A percentile compares a stretch with the other conserved stretches of the same genome.
Evolutionary conservation across 2,888 invertebrate species (phyloP).

Genomic region (Minunthozetes semirufus): DNA sequence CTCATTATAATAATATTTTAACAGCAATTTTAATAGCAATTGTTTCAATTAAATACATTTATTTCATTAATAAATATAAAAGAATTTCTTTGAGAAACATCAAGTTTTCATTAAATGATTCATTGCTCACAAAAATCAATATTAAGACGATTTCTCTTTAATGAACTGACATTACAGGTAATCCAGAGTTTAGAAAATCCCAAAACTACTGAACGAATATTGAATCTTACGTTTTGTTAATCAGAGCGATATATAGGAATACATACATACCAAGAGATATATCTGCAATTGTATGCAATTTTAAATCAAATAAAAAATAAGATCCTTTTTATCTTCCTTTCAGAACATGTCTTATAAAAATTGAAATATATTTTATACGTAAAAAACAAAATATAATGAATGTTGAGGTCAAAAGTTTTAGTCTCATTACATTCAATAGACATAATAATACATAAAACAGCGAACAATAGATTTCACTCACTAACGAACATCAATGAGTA

Average conservation of each 20-base stretch:
- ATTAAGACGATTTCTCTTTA: background rate
- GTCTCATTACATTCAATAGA: background rate
- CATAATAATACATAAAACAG: background rate
- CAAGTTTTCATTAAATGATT: too few species aligned
- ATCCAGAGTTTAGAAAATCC: conserved; percentile 1
- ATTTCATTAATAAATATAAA: too few species aligned
- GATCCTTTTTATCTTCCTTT: too few species aligned
- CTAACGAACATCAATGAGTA: background rate
- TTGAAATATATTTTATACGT: background rate
- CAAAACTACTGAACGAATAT: background rate
- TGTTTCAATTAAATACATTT: too few species aligned
- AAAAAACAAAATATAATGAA: background rate
- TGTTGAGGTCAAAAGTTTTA: conserved; percentile 14
- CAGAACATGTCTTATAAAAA: background rate
- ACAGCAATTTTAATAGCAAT: too few species aligned
- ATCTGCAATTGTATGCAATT: background rate
- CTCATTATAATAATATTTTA: too few species aligned
- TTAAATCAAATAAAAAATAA: background rate
- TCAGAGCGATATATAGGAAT: conserved; percentile 22
- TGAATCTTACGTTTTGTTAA: background rate
- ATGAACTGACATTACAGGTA: background rate
- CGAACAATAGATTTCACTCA: conserved; percentile 16
- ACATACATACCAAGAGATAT: background rate
- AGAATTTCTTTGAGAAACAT: too few species aligned
- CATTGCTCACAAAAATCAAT: background rate